Percentiles rank a stretch among this genome's conserved stretches.
Evolutionary conservation across 1,140 invertebrate genomes (phyloP).

Genomic region (Drosophila tsacasi): DNA sequence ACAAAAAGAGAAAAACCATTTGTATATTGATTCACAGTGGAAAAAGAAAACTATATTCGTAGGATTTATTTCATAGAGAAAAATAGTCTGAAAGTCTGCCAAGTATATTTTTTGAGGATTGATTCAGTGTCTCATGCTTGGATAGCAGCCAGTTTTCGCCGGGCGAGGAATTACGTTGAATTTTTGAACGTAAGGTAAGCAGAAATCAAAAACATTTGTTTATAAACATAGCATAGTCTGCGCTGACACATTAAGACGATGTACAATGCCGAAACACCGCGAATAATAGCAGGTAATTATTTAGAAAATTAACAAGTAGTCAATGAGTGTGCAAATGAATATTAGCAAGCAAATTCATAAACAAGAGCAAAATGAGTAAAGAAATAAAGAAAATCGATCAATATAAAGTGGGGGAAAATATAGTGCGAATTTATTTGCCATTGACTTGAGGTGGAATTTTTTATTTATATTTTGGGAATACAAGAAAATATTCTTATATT

Average conservation of each 20-base stretch:
- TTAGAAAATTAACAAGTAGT: slow-evolving; percentile 16
- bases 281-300: slow-evolving; percentile 16
- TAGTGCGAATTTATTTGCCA: neutral
- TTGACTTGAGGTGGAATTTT: neutral
- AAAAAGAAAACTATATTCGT: slow-evolving; percentile 24
- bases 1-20: slow-evolving; percentile 12
- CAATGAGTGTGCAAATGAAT: slow-evolving; percentile 11
- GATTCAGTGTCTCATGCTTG: slow-evolving; percentile 26
- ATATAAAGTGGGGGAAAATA: neutral
- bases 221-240: slow-evolving; percentile 20
- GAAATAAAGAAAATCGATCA: neutral
- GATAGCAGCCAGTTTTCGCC: slow-evolving; percentile 22
- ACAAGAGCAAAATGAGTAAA: neutral
- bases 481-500: neutral
- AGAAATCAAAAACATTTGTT: slow-evolving; percentile 11
- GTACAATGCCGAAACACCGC: neutral
- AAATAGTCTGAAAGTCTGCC: slow-evolving; percentile 1
- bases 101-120: slow-evolving; percentile 28
- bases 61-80: neutral
- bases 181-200: slow-evolving; percentile 9
- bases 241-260: slow-evolving; percentile 19
- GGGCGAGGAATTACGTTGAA: neutral
- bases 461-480: neutral
- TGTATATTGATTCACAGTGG: slow-evolving; percentile 14
- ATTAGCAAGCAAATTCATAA: neutral